Conservation (phyloP, 1,140 invertebrate genomes). For the Ptiloglossa arizonensis region DNA sequence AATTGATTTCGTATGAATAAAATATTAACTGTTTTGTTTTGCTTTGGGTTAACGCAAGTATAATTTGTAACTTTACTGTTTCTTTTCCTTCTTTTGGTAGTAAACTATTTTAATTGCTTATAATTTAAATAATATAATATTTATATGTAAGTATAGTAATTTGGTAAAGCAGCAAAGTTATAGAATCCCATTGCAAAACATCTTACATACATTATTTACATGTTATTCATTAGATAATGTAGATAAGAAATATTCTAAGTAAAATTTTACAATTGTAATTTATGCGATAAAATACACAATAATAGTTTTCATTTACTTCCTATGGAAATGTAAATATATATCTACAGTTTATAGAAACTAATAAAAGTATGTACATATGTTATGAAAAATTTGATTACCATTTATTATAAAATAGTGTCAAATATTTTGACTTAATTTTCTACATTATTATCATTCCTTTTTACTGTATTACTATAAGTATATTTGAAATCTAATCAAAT, state of each 20-base stretch:
- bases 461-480: not conserved
- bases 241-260: constrained; percentile 57
- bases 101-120: constrained; percentile 16
- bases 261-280: constrained; percentile 51
- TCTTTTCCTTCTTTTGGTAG: not conserved
- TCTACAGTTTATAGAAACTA: constrained; percentile 49
- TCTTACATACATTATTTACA: constrained; percentile 38
- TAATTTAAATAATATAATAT: constrained; percentile 8
- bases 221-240: constrained; percentile 51
- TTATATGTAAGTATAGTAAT: not conserved
- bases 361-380: constrained; percentile 52
- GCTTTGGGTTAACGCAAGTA: constrained; percentile 15
- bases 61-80: constrained; percentile 35
- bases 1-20: constrained; percentile 14
- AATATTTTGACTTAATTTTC: constrained; percentile 21
- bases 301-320: constrained; percentile 53
- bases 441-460: constrained; percentile 13
- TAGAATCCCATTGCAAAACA: constrained; percentile 31
- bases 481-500: constrained; percentile 42
- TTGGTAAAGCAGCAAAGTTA: constrained; percentile 29
- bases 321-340: constrained; percentile 57
- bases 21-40: constrained; percentile 23
- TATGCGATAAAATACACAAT: constrained; percentile 42
- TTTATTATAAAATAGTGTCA: constrained; percentile 33
- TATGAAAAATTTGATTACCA: constrained; percentile 27